These are phyloP conservation scores for Pogonomyrmex barbatus DNA, from an alignment of 1,140 invertebrate species.

Conservation along the genomic window DNA sequence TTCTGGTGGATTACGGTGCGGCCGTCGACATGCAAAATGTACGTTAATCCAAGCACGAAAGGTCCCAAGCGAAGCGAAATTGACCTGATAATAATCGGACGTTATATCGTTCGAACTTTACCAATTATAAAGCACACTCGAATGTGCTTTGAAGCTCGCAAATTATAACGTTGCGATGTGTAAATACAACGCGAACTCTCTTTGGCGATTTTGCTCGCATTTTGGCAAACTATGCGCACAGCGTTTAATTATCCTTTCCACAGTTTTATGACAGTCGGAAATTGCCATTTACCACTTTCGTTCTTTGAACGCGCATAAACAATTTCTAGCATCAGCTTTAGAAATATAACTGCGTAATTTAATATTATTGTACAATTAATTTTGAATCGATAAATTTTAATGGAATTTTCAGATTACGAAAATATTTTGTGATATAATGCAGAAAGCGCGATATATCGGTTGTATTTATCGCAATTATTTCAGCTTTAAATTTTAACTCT, in stretches of 20 bases:
- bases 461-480: not conserved
- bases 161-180: conserved; percentile 20
- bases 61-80: not conserved
- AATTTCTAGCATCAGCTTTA: not conserved
- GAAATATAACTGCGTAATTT: not conserved
- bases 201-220: not conserved
- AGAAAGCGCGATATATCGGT: not conserved
- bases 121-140: not conserved
- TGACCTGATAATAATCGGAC: conserved; percentile 3
- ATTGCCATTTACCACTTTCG: not conserved
- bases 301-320: not conserved
- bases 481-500: not conserved
- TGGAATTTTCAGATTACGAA: not conserved
- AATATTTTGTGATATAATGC: not conserved
- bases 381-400: conserved; percentile 15
- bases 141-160: conserved; percentile 4
- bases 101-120: conserved; percentile 8
- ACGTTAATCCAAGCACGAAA: conserved; percentile 78
- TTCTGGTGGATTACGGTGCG: conserved; percentile 96
- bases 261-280: not conserved
- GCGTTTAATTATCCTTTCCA: conserved; percentile 13
- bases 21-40: conserved; percentile 96
- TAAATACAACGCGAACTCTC: conserved; percentile 1
- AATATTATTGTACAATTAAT: conserved; percentile 8
- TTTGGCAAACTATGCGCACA: not conserved